These are phyloP conservation scores for Aselliscus stoliczkanus DNA, from an alignment of 2,797 vertebrate genomes.

Conservation along the genomic window DNA sequence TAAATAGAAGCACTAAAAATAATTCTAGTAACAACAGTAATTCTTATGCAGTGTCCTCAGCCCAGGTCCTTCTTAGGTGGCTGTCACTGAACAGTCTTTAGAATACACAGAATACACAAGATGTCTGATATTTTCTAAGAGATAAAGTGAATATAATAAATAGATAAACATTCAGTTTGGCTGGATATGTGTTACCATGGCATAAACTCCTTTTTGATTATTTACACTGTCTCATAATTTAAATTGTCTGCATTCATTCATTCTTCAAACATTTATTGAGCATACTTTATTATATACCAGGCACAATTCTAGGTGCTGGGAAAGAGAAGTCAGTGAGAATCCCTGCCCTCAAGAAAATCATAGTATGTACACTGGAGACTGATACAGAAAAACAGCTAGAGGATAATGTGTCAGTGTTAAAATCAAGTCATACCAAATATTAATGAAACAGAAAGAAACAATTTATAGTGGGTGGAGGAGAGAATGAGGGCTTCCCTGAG, in stretches of 20 bases:
- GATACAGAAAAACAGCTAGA: neutral
- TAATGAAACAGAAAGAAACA: neutral
- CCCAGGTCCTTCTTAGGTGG: neutral
- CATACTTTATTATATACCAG: neutral
- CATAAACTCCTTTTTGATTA: neutral
- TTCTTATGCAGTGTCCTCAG: neutral
- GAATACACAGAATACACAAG: neutral
- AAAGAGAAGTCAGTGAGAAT: neutral
- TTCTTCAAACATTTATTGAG: neutral
- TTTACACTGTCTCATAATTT: neutral
- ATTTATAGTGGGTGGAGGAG: neutral
- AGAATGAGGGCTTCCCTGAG: neutral
- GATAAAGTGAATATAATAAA: neutral
- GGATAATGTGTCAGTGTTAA: neutral
- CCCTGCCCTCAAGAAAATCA: neutral
- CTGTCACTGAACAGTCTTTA: neutral
- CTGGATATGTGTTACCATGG: neutral
- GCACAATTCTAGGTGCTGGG: neutral
- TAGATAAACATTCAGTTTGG: neutral
- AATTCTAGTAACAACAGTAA: slow-evolving; percentile 28
- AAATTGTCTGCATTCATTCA: neutral
- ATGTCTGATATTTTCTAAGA: neutral
- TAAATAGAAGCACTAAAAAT: slow-evolving; percentile 61
- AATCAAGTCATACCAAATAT: neutral
- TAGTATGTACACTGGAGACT: neutral